Base-by-base conservation (phyloP, 2,113 vertebrate species). In the Desmodus rotundus region DNA sequence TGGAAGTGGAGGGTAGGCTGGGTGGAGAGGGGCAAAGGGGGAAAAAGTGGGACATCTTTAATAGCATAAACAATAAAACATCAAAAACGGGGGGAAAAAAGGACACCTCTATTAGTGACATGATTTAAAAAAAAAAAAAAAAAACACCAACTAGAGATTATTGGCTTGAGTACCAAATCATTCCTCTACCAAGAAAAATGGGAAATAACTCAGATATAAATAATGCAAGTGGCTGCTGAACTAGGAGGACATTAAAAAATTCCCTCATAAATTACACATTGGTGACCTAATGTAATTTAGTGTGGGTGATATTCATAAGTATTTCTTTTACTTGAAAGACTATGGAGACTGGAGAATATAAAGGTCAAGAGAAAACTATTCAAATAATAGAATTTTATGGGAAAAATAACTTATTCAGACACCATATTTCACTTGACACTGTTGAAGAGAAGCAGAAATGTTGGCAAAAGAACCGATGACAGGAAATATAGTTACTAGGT, bases 161-260 rank as follows among this genome's bases (percentile, higher is more conserved):
- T 93, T 96, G 31, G 10, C 73, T 65, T 77, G 26, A 76, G 5
- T 65, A 89, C 43, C 28, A 89, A 54, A n/a, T 70, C 77, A 80
- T 91, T 67, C 81, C 54, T 20, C 84, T 17, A 84, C 76, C 31
- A 95, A 96, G 96, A 95, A 89, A 97, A 97, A 90, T 1, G 81
- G 50, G 11, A 96, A 97, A 85, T 96, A 96, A 89, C 45, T 96
- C 47, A 87, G 74, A 41, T 96, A 52, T 50, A 33, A 96, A 67
- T 96, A 87, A 92, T n/a, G 38, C 72, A 91, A 96, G 4, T 88
- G 38, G 78, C n/a, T 76, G 28, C 7, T 94, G 12, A 45, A n/a
- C 93, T 97, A 96, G 47, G 5, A 65, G 93, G 56, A 70, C 36
- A 54, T 94, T 96, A 70, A 20, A 82, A 97, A 96, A 96, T 97